Evolutionary conservation across 2,888 invertebrate genomes (phyloP).

Genomic region (Temnothorax rugatulus): DNA sequence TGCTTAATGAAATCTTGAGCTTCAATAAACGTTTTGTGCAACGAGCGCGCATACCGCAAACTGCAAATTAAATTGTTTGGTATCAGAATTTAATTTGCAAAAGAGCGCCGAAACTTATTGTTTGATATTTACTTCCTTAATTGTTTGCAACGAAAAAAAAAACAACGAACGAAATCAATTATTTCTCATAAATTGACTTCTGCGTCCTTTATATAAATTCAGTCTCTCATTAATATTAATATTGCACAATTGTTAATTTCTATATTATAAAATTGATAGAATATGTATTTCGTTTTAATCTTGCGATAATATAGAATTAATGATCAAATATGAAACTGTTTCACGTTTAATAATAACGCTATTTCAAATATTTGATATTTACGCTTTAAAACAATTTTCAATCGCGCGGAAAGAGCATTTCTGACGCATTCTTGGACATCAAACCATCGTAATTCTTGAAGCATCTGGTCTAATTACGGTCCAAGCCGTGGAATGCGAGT

Average conservation of each 20-base stretch:
- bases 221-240: not conserved
- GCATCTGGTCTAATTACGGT: slow-evolving; percentile 49
- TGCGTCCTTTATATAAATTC: not conserved
- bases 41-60: not conserved
- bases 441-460: slow-evolving; percentile 41
- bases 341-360: not conserved
- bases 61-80: slow-evolving; percentile 38
- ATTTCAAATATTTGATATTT: slow-evolving; percentile 6
- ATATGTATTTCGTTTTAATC: not conserved
- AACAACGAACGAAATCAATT: not conserved
- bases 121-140: not conserved
- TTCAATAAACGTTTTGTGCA: not conserved
- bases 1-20: slow-evolving; percentile 23
- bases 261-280: not conserved
- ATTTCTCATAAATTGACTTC: not conserved
- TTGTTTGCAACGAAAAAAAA: not conserved
- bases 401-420: slow-evolving; percentile 10
- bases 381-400: not conserved
- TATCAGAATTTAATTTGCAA: slow-evolving; percentile 5
- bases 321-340: not conserved
- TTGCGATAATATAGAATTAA: not conserved
- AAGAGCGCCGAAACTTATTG: not conserved
- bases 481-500: slow-evolving; percentile 16
- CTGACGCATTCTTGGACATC: slow-evolving; percentile 41
- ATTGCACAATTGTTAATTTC: not conserved